Percentiles rank a stretch among this genome's conserved stretches.
Conservation (phyloP, 1,140 invertebrate species). For the Wasmannia auropunctata region DNA sequence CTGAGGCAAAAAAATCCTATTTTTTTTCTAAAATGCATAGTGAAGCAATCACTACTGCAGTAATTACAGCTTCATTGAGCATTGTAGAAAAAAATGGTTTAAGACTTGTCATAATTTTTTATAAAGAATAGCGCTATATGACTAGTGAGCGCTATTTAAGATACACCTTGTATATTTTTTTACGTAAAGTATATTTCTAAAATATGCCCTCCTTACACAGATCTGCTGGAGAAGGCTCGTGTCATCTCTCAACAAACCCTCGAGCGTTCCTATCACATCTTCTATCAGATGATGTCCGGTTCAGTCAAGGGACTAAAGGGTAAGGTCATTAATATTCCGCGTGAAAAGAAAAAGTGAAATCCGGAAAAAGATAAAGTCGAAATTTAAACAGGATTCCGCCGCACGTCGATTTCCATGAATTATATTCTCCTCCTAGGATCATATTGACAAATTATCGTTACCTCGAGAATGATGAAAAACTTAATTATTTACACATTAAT, state of each 20-base stretch:
- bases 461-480: background rate
- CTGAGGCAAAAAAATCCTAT: too few relatives aligned
- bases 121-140: too few relatives aligned
- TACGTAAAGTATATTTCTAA: background rate
- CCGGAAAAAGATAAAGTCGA: background rate
- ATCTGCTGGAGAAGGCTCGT: conserved; percentile 99
- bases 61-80: too few relatives aligned
- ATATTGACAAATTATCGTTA: conserved; percentile 1
- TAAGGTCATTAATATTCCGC: conserved; percentile 84
- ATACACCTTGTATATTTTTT: background rate
- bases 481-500: background rate
- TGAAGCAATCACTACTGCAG: too few relatives aligned
- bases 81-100: too few relatives aligned
- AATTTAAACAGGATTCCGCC: background rate
- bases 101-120: too few relatives aligned
- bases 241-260: conserved; percentile 99
- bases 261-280: conserved; percentile 99
- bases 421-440: background rate
- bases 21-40: too few relatives aligned
- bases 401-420: background rate
- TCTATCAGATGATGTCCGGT: conserved; percentile 99
- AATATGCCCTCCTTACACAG: conserved; percentile 84
- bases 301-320: conserved; percentile 94
- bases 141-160: too few relatives aligned
- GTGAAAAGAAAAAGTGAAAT: background rate